Evolutionary conservation across 1,140 invertebrate species (phyloP).

Genomic region (Drosophila varians): DNA sequence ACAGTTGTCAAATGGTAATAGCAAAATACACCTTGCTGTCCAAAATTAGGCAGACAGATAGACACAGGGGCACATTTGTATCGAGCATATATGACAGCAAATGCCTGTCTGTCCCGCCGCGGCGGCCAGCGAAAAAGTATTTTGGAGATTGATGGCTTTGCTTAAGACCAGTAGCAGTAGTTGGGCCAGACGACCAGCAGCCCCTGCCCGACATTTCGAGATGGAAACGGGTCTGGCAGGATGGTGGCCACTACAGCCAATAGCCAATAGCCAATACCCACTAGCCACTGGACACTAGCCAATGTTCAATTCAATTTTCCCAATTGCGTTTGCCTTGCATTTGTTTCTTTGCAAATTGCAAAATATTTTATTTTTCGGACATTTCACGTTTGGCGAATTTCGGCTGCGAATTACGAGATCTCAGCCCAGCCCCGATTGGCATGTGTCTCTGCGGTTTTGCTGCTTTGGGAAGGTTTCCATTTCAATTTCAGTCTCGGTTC

Average conservation of each 20-base stretch:
- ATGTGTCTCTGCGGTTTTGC: constrained; percentile 41
- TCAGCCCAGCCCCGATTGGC: constrained; percentile 42
- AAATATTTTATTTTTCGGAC: constrained; percentile 54
- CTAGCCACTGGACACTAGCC: not conserved
- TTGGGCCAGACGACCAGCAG: constrained; percentile 24
- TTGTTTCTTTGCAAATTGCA: constrained; percentile 57
- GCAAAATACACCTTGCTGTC: constrained; percentile 63
- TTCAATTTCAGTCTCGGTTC: not conserved
- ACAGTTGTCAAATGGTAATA: constrained; percentile 81
- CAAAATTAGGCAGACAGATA: constrained; percentile 51
- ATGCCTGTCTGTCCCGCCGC: constrained; percentile 33
- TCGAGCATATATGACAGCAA: constrained; percentile 68
- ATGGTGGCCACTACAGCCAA: constrained; percentile 35
- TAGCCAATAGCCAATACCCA: not conserved
- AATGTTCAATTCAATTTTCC: constrained; percentile 65
- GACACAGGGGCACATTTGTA: constrained; percentile 57
- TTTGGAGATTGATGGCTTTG: constrained; percentile 75
- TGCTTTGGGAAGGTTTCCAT: constrained; percentile 24
- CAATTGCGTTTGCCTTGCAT: constrained; percentile 50
- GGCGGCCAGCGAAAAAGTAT: constrained; percentile 23
- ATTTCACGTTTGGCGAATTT: constrained; percentile 57
- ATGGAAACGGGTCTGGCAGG: constrained; percentile 73
- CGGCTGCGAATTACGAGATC: constrained; percentile 8
- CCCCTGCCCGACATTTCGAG: constrained; percentile 8
- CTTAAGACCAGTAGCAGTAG: constrained; percentile 79